Percentiles rank a stretch among this genome's conserved stretches.
phyloP scores from a whole-genome alignment of 2,888 invertebrate species.

The Nemurella pictetii region DNA sequence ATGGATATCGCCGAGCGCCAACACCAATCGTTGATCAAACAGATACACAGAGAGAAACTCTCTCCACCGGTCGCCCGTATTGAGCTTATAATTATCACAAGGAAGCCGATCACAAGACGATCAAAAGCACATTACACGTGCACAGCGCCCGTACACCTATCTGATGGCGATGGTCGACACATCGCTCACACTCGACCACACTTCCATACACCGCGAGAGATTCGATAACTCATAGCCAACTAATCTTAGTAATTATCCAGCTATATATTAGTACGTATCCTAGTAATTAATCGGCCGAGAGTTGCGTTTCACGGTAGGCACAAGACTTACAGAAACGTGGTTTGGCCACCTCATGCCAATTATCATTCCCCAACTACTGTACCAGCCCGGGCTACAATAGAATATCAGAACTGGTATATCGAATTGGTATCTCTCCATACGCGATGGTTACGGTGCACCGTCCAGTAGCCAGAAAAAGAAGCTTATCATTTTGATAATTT shows the following conservation, averaged over 20 bases:
- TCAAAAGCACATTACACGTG: not conserved
- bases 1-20: not conserved
- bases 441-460: no score
- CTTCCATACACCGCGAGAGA: not conserved
- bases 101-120: not conserved
- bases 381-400: not conserved
- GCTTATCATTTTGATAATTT: conserved; percentile 17
- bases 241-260: conserved; percentile 12
- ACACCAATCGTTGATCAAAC: not conserved
- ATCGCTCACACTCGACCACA: not conserved
- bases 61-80: not conserved
- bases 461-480: not conserved
- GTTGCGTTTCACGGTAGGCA: not conserved
- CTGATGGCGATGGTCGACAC: not conserved
- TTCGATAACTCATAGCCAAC: not conserved
- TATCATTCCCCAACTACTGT: not conserved
- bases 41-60: not conserved
- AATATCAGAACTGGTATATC: not conserved
- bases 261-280: conserved; percentile 23
- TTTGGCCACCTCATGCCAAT: not conserved
- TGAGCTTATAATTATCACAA: not conserved
- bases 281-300: conserved; percentile 3
- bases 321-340: not conserved
- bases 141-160: not conserved
- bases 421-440: no score